Percentiles rank a stretch among this genome's conserved stretches.
Conservation (phyloP, 2,113 vertebrate species). For the Clarias gariepinus region DNA sequence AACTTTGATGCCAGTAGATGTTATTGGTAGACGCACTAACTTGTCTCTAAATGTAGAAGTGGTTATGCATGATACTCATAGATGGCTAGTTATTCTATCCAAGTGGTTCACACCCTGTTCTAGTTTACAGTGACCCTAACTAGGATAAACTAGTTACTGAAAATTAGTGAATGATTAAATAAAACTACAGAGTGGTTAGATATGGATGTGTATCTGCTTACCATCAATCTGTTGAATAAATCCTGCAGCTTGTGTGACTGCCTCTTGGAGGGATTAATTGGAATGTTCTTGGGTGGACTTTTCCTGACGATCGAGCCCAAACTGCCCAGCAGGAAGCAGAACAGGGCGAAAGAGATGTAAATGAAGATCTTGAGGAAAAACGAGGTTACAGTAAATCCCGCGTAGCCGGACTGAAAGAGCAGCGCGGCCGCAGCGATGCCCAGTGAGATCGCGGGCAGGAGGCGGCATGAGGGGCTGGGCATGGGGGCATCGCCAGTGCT, state of each 20-base stretch:
- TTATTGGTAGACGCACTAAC: not conserved
- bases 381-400: conserved; percentile 72
- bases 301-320: conserved; percentile 70
- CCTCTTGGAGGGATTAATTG: conserved; percentile 61
- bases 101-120: not conserved
- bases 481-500: conserved; percentile 60
- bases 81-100: not conserved
- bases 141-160: not conserved
- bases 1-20: not conserved
- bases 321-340: conserved; percentile 74
- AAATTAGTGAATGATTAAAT: not conserved
- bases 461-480: conserved; percentile 62
- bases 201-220: conserved; percentile 52
- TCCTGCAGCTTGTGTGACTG: conserved; percentile 59
- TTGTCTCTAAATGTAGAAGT: not conserved
- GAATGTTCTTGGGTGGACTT: conserved; percentile 69
- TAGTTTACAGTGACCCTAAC: not conserved
- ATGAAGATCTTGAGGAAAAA: conserved; percentile 76
- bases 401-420: conserved; percentile 71
- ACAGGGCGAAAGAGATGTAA: conserved; percentile 74
- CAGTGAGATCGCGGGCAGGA: conserved; percentile 69
- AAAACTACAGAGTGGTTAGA: not conserved
- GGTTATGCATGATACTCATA: not conserved
- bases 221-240: conserved; percentile 73
- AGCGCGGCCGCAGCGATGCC: conserved; percentile 70